Evolutionary conservation across 2,113 vertebrate species (phyloP).

Genomic region (Bubo blakistoni): DNA sequence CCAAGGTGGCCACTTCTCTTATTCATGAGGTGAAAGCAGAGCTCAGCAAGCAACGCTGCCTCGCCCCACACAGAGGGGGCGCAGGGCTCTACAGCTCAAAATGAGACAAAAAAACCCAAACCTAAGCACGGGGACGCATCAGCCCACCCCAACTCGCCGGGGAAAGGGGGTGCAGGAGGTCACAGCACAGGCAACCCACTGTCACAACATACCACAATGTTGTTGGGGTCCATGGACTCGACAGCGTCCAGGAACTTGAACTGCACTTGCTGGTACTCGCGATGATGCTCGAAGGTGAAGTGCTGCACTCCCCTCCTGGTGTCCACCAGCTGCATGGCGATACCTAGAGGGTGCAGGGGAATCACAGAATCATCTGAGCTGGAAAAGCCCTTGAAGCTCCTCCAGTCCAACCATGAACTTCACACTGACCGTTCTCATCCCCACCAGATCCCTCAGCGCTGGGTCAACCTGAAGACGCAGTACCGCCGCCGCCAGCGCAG

Average conservation of each 20-base stretch:
- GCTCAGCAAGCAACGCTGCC: background rate
- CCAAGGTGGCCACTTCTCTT: background rate
- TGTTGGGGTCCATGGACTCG: constrained; percentile 97
- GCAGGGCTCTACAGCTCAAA: background rate
- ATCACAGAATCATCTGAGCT: too few species aligned
- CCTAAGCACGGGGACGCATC: background rate
- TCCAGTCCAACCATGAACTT: too few species aligned
- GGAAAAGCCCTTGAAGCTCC: too few species aligned
- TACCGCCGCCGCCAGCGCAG: background rate
- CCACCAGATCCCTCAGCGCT: too few species aligned
- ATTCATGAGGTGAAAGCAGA: background rate
- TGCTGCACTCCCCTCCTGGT: constrained; percentile 81
- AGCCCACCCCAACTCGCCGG: background rate
- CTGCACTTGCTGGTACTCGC: constrained; percentile 95
- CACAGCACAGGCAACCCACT: accelerated
- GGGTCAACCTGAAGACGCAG: background rate
- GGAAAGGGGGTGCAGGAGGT: background rate
- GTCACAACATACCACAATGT: constrained; percentile 86
- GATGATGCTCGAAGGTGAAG: constrained; percentile 90
- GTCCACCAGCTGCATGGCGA: constrained; percentile 88
- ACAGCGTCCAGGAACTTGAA: constrained; percentile 93
- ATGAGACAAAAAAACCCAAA: background rate
- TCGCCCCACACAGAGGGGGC: accelerated
- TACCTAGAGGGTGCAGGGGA: constrained; percentile 68
- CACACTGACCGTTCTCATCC: too few species aligned